Evolutionary conservation across 2,888 invertebrate species (phyloP), one percentile per base, ranked within the genome.

Genomic region (Watsonalla binaria): DNA sequence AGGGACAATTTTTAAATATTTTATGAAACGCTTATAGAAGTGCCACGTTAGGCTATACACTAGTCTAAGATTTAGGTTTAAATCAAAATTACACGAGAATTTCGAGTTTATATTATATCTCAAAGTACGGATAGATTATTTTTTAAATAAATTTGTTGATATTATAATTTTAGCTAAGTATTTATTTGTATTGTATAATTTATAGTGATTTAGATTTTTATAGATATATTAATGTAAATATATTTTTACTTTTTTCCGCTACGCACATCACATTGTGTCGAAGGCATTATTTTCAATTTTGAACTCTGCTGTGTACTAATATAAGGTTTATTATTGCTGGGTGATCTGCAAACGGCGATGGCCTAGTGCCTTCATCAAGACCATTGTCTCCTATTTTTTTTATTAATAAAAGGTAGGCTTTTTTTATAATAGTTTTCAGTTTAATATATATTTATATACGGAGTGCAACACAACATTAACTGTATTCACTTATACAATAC

Each of bases 111-210:
- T 13, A 5, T 13, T 37, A 14, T n/a, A 39, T 11, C 5, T 14
- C 37, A 49, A 0, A 2, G 9, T 13, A 13, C 6, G 8, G 2
- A 35, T 13, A n/a, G 33, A 7, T 33, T 14, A 37, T 9, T 49
- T 35, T 37, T 48, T 37, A n/a, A 39, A 49, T 15, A 37, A 33
- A 15, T 14, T 39, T 6, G 11, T 49, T 13, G 48, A 48, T 48
- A 48, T 48, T 47, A 35, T 48, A 13, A 47, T 7, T 47, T 48
- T 35, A 49, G n/a, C 47, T 45, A 46, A n/a, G 33, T 53, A 48
- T 56, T 56, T 56, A 56, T 54, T 56, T 57, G 47, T 52, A 51
- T 42, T 49, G 37, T 39, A 37, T 49, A 37, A 48, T 48, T 35
- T 48, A 48, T 48, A 34, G 5, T 34, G 37, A 14, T 13, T 5